Conservation (phyloP, 2,113 vertebrate genomes). For the Atractosteus spatula region DNA sequence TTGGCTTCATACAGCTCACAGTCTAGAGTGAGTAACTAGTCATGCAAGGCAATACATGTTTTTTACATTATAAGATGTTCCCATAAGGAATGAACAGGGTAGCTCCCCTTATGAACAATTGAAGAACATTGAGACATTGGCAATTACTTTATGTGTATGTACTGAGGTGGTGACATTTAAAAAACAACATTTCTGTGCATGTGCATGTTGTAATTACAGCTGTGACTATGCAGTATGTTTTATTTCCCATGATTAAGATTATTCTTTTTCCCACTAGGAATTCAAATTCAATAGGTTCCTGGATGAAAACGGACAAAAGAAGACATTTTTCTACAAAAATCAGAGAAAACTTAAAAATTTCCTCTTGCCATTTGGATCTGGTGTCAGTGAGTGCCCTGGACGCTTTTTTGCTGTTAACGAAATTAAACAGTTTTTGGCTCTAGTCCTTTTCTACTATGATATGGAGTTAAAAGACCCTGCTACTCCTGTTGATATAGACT, state of each 20-base stretch:
- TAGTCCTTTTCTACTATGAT: conserved; percentile 43
- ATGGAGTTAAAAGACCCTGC: conserved; percentile 28
- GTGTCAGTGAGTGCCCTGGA: conserved; percentile 46
- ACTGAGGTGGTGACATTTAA: too few species aligned
- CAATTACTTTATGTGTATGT: too few species aligned
- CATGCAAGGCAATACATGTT: too few species aligned
- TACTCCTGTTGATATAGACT: conserved; percentile 24
- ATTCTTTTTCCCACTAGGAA: conserved; percentile 28
- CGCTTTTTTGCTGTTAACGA: conserved; percentile 50
- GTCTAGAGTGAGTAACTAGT: too few species aligned
- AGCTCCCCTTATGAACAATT: too few species aligned
- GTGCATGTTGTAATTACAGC: not conserved
- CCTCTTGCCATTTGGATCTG: conserved; percentile 50
- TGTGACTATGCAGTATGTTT: too few species aligned
- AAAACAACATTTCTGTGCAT: not conserved
- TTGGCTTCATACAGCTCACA: too few species aligned
- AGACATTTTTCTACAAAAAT: conserved; percentile 43
- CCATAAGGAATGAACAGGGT: too few species aligned
- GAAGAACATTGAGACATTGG: too few species aligned
- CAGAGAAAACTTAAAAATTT: conserved; percentile 37
- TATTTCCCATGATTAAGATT: not conserved
- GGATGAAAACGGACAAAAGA: conserved; percentile 36
- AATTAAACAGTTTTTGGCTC: conserved; percentile 43
- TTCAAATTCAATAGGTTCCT: conserved; percentile 47
- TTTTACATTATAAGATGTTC: too few species aligned